Base-by-base conservation (phyloP, 2,888 invertebrate genomes). In the Polydrusus tereticollis region DNA sequence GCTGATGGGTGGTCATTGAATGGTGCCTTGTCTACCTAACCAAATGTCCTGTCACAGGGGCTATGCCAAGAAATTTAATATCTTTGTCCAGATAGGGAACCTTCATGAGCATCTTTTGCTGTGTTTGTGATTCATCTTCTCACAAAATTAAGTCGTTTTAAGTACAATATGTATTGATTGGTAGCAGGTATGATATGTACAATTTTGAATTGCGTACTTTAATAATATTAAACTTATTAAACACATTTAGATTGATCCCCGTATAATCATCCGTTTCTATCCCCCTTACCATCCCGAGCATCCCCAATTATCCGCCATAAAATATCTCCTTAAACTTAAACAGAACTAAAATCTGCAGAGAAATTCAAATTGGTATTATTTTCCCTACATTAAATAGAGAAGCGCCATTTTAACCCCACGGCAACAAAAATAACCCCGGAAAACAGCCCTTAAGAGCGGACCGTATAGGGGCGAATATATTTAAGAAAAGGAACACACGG, bases 251-350 rank as follows among this genome's bases (percentile, higher is more conserved):
- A 66, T 33, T 29, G 16, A 10, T 41, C 69, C 69, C 45, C 26
- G 60, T 60, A 60, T 26, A 21, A 16, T 45, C 41, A 33, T n/a
- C 57, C 58, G 45, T 45, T 57, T 65, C 33, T 4, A 21, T 0
- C 29, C 33, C 18, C 12, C 29, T 1, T 8, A 8, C 26, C 18
- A 20, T 29, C 23, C 16, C 38, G 26, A 6, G 2, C 16, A 10
- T 18, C 47, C 36, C 70, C 79, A 79, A 80, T 80, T 80, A 80
- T 76, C 78, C 71, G 55, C 76, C 76, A 79, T 79, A 82, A 82
- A 83, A 82, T 82, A 80, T 81, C 82, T 83, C 82, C 83, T 83
- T 83, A 82, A 83, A 83, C 83, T 83, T 83, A 82, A 82, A 83
- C 82, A 82, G 77, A 80, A 80, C 80, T 78, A 78, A 83, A 83